These are phyloP conservation scores for Temnopleurus reevesii DNA, from an alignment of 53 echinoderm and acorn worm genomes.

Conservation along the genomic window DNA sequence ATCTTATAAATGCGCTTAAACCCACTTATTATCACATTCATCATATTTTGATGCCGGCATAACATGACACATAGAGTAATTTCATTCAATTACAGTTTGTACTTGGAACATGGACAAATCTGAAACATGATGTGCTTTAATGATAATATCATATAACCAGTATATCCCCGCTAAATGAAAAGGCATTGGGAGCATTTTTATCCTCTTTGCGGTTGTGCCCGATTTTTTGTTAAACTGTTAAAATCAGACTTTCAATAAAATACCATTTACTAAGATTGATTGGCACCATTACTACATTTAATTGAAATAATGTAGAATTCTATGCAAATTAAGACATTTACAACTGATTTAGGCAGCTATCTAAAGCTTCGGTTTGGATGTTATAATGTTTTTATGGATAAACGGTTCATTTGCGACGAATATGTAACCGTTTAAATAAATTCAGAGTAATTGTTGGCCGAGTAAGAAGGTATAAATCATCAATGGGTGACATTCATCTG, in stretches of 20 bases:
- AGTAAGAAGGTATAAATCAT: slow-evolving; percentile 11
- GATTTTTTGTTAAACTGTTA: not conserved
- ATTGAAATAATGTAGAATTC: not conserved
- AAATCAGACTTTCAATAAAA: too few species aligned
- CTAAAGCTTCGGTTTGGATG: not conserved
- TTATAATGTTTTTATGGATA: not conserved
- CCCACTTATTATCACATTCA: not conserved
- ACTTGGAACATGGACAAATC: too few species aligned
- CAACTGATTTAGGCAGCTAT: not conserved
- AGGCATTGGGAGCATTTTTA: slow-evolving; percentile 2
- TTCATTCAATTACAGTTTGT: too few species aligned
- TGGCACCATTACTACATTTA: not conserved
- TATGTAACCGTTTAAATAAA: slow-evolving; percentile 4
- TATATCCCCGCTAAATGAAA: not conserved
- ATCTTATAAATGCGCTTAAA: not conserved
- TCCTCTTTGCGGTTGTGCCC: not conserved
- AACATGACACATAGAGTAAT: not conserved
- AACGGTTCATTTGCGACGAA: not conserved
- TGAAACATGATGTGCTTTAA: too few species aligned
- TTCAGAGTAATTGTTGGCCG: not conserved
- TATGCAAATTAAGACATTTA: too few species aligned
- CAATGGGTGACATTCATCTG: not conserved
- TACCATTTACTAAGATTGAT: slow-evolving; percentile 16
- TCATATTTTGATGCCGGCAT: not conserved
- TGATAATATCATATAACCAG: too few species aligned